Percentiles rank a stretch among this genome's conserved stretches.
Conservation (phyloP, 2,113 vertebrate species). For the Chlamydotis undulata region DNA sequence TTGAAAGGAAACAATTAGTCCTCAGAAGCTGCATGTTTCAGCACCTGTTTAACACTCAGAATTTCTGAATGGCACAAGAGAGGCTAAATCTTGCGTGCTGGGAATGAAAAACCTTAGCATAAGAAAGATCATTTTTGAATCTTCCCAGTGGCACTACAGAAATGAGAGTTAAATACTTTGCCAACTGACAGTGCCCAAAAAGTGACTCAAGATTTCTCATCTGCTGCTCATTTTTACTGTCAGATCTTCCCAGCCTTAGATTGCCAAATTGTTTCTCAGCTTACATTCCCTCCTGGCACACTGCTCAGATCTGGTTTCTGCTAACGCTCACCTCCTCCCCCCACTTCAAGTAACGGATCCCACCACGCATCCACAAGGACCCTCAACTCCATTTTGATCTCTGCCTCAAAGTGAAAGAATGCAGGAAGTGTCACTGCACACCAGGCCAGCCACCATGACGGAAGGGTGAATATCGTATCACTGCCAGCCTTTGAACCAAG, state of each 20-base stretch:
- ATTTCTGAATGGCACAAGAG: background rate
- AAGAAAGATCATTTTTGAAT: background rate
- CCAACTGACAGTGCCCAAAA: background rate
- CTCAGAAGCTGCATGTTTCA: background rate
- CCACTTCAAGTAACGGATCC: background rate
- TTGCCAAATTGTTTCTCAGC: background rate
- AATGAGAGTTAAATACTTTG: background rate
- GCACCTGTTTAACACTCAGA: background rate
- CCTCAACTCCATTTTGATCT: background rate
- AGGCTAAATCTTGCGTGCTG: background rate
- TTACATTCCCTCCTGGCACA: background rate
- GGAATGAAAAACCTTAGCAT: background rate
- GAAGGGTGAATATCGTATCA: background rate
- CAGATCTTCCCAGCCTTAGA: background rate
- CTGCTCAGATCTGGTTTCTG: background rate
- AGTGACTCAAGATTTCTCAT: background rate
- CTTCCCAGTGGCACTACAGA: background rate
- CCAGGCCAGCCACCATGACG: accelerated
- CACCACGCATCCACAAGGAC: background rate
- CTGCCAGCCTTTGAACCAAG: background rate
- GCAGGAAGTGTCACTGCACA: accelerated
- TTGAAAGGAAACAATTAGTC: background rate
- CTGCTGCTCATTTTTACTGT: background rate
- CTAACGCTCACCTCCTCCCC: background rate
- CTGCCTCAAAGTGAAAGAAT: background rate